These are phyloP conservation scores for Rynchops niger DNA, from an alignment of 2,113 vertebrate genomes.

Conservation along the genomic window DNA sequence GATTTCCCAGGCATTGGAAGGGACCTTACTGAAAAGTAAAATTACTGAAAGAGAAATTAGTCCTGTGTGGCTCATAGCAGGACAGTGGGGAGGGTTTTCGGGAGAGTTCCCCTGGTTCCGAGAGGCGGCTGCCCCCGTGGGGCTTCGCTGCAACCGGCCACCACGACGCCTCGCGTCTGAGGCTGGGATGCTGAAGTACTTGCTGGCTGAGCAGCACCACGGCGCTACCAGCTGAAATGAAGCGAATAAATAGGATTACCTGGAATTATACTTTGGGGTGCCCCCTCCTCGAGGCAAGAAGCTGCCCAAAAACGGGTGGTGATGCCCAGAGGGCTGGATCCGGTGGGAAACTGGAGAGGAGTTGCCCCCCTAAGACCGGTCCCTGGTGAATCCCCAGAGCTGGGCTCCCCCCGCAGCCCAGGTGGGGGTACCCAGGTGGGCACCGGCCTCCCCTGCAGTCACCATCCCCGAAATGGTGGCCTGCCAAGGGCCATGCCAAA, in stretches of 20 bases:
- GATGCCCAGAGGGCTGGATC: neutral
- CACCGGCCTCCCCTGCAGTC: neutral
- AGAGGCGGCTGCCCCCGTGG: neutral
- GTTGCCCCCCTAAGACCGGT: neutral
- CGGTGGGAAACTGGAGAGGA: accelerated
- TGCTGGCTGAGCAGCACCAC: neutral
- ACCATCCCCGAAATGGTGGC: accelerated
- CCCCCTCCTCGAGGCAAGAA: neutral
- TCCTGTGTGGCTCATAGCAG: neutral
- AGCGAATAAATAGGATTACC: neutral
- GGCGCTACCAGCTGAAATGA: neutral
- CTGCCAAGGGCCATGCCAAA: neutral
- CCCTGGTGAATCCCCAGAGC: accelerated
- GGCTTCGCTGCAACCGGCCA: accelerated
- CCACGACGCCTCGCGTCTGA: accelerated
- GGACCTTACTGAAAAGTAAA: neutral
- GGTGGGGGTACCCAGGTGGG: too few species aligned
- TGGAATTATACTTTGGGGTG: neutral
- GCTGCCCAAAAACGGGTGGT: accelerated
- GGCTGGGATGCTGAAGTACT: neutral
- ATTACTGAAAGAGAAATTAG: neutral
- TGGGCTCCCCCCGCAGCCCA: too few species aligned
- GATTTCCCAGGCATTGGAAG: neutral
- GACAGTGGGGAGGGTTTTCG: neutral
- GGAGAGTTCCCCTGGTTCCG: neutral